Evolutionary conservation across 1,140 invertebrate genomes (phyloP).

Genomic region (Diabrotica virgifera): DNA sequence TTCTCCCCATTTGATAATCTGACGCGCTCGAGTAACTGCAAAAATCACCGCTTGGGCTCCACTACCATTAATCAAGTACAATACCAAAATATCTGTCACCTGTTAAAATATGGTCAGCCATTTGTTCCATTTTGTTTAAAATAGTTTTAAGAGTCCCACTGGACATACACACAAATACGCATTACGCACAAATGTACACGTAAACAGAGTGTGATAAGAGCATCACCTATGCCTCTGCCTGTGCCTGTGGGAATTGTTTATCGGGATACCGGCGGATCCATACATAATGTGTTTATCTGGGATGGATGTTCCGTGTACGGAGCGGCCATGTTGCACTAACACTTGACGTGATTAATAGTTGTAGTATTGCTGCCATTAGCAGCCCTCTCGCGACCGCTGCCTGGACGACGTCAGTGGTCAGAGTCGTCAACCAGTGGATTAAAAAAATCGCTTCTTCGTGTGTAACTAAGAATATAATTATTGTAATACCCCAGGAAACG

Average conservation of each 20-base stretch:
- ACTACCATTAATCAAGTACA: too few relatives aligned
- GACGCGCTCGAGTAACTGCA: too few relatives aligned
- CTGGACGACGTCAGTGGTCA: constrained; percentile 18
- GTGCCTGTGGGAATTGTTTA: constrained; percentile 41
- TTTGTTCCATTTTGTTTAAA: too few relatives aligned
- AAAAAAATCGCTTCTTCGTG: too few relatives aligned
- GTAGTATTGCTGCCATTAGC: constrained; percentile 46
- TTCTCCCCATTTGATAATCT: too few relatives aligned
- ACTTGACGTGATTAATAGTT: constrained; percentile 48
- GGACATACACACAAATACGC: background rate
- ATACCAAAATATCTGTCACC: background rate
- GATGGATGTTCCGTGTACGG: constrained; percentile 47
- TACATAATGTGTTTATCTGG: constrained; percentile 48
- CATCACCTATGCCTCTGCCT: constrained; percentile 36
- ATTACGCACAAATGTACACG: constrained; percentile 15
- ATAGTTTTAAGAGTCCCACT: background rate
- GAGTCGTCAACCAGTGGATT: background rate
- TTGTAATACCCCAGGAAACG: too few relatives aligned
- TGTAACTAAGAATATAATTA: too few relatives aligned
- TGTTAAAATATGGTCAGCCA: too few relatives aligned
- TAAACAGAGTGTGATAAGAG: constrained; percentile 25
- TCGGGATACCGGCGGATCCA: constrained; percentile 40
- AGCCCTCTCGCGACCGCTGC: constrained; percentile 37
- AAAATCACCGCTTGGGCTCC: too few relatives aligned
- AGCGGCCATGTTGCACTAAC: constrained; percentile 45